Base-by-base conservation (phyloP, 2,113 vertebrate genomes). In the Cynopterus brachyotis region DNA sequence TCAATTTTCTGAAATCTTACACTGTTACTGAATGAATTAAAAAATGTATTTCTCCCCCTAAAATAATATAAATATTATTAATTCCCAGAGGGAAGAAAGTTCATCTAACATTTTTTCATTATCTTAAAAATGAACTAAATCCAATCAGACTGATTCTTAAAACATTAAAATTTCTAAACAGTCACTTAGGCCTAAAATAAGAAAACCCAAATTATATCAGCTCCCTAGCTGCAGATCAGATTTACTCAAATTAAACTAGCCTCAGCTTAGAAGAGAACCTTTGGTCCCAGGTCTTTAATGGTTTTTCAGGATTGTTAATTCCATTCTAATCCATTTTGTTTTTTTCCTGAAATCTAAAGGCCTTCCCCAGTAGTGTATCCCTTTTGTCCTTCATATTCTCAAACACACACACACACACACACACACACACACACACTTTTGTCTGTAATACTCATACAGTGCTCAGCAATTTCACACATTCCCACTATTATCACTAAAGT, bases 161-260 rank as follows among this genome's bases (percentile, higher is more conserved):
- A 94, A 64, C 45, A 81, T 6, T 50, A 95, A 73, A 60, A 64
- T 72, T 35, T 89, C 59, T 86, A 88, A 89, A 62, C 28, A 73
- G 82, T 76, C 91, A 80, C 75, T 72, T 72, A 81, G n/a, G 42
- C 60, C 85, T 91, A 28, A 70, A 24, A n/a, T 78, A 89, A 86
- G 26, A 78, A 86, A 95, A 86, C 30, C 4, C 73, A 89, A 95
- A 93, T 80, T 93, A 95, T 96, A 94, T 15, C 30, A 96, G 72
- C 42, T 50, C 32, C 55, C 69, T n/a, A 90, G 22, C n/a, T 93
- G 35, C 57, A 97, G 67, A 85, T 7, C 92, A 94, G 73, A 91
- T 79, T 73, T 83, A 94, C 50, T 69, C 75, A 95, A 59, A 96
- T 91, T 89, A 95, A 97, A 81, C 22, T 13, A 96, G 11, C 19